phyloP scores from a whole-genome alignment of 2,888 invertebrate genomes.

The Helleia helle region DNA sequence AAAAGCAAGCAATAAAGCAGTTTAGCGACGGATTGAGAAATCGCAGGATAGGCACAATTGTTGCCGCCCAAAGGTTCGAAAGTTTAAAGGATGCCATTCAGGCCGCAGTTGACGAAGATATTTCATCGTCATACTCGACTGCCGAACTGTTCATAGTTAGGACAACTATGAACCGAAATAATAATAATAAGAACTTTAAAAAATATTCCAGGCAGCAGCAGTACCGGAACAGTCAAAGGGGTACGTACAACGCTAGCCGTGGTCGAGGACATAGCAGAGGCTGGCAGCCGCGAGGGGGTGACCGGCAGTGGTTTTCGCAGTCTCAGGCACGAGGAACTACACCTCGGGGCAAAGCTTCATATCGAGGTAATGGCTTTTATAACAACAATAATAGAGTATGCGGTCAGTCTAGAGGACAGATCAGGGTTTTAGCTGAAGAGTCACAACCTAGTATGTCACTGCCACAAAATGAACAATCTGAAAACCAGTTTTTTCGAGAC shows the following conservation, averaged over 20 bases:
- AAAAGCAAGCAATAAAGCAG: conserved; percentile 1
- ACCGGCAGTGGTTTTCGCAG: too few species aligned
- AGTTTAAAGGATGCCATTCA: conserved; percentile 8
- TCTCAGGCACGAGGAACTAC: background rate
- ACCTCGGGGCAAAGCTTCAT: background rate
- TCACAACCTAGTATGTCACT: background rate
- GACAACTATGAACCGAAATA: too few species aligned
- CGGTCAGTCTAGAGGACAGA: background rate
- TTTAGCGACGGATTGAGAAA: background rate
- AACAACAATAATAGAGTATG: background rate
- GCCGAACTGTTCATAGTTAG: too few species aligned
- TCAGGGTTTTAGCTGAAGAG: background rate
- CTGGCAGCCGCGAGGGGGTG: too few species aligned
- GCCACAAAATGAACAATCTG: background rate
- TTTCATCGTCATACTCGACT: too few species aligned
- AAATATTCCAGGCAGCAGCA: background rate
- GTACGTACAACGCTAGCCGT: background rate
- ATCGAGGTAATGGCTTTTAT: background rate
- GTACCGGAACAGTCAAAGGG: too few species aligned
- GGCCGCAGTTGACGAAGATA: background rate
- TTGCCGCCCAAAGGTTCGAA: background rate
- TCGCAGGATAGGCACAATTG: conserved; percentile 1
- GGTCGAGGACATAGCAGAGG: background rate
- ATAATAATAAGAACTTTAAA: too few species aligned
- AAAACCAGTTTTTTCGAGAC: conserved; percentile 6